Percentiles rank a stretch among this genome's conserved stretches.
Conservation (phyloP, 2,888 invertebrate genomes). For the Mechanitis mazaeus region DNA sequence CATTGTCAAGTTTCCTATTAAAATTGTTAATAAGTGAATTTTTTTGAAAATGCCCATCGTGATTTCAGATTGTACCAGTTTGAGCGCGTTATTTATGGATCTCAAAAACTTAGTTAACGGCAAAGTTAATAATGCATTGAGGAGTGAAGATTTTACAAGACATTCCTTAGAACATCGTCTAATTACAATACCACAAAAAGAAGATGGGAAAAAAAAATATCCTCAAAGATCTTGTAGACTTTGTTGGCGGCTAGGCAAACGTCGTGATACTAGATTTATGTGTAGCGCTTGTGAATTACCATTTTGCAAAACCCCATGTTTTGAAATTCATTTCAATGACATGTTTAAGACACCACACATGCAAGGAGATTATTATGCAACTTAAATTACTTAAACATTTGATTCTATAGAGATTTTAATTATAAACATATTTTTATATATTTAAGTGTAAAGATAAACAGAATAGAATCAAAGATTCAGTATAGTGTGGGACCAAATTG, state of each 20-base stretch:
- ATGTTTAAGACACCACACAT: constrained; percentile 64
- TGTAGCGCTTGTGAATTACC: constrained; percentile 70
- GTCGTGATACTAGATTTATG: constrained; percentile 72
- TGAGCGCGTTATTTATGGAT: constrained; percentile 71
- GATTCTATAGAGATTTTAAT: constrained; percentile 28
- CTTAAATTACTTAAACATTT: constrained; percentile 43
- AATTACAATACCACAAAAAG: constrained; percentile 72
- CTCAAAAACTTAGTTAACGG: constrained; percentile 73
- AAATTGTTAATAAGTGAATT: constrained; percentile 35
- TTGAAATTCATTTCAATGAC: constrained; percentile 69
- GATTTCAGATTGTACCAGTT: constrained; percentile 74
- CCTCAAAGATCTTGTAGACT: constrained; percentile 72
- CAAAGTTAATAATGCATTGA: constrained; percentile 56
- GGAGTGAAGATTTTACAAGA: constrained; percentile 53
- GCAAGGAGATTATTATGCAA: constrained; percentile 67
- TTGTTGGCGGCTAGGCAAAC: constrained; percentile 70
- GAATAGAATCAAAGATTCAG: constrained; percentile 41
- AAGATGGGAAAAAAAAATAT: constrained; percentile 74
- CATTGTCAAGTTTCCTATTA: constrained; percentile 40
- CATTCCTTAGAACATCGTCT: constrained; percentile 61
- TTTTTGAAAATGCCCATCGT: constrained; percentile 75
- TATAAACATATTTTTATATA: constrained; percentile 33
- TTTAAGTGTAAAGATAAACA: constrained; percentile 32
- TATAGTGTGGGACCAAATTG: constrained; percentile 42
- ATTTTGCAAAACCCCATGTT: constrained; percentile 71